Evolutionary conservation across 1,140 invertebrate genomes (phyloP).

Genomic region (Heliconius melpomene): DNA sequence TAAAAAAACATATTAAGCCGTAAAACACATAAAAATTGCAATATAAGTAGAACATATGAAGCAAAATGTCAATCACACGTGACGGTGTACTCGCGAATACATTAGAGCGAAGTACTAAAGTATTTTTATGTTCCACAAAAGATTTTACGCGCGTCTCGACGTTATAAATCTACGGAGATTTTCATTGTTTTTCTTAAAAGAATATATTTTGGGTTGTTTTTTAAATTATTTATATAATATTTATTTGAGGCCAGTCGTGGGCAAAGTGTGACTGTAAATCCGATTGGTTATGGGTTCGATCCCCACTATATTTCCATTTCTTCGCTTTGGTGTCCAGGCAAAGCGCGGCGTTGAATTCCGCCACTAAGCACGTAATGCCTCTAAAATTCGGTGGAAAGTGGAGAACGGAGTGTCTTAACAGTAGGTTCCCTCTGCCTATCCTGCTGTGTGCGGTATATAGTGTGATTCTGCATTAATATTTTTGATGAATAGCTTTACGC

Average conservation of each 20-base stretch:
- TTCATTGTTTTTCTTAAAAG: not conserved
- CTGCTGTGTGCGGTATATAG: too few relatives aligned
- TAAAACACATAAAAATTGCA: not conserved
- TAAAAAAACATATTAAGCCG: not conserved
- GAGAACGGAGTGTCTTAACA: too few relatives aligned
- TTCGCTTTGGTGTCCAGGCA: too few relatives aligned
- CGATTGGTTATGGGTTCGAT: not conserved
- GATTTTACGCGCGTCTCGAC: constrained; percentile 15
- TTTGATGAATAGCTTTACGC: too few relatives aligned
- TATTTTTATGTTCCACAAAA: constrained; percentile 20
- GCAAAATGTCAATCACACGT: constrained; percentile 5
- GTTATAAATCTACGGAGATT: not conserved
- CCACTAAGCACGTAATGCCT: too few relatives aligned
- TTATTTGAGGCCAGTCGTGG: too few relatives aligned
- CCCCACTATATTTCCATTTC: not conserved
- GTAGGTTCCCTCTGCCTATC: too few relatives aligned
- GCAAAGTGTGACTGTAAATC: too few relatives aligned
- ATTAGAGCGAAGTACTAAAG: constrained; percentile 13
- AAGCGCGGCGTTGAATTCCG: not conserved
- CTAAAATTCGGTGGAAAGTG: too few relatives aligned
- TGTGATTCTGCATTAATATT: too few relatives aligned
- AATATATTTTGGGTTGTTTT: not conserved
- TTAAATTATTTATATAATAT: too few relatives aligned
- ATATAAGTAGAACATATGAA: not conserved
- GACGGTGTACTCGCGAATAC: constrained; percentile 18